These are phyloP conservation scores for Muscina levida DNA, from an alignment of 2,888 invertebrate genomes.

Conservation along the genomic window DNA sequence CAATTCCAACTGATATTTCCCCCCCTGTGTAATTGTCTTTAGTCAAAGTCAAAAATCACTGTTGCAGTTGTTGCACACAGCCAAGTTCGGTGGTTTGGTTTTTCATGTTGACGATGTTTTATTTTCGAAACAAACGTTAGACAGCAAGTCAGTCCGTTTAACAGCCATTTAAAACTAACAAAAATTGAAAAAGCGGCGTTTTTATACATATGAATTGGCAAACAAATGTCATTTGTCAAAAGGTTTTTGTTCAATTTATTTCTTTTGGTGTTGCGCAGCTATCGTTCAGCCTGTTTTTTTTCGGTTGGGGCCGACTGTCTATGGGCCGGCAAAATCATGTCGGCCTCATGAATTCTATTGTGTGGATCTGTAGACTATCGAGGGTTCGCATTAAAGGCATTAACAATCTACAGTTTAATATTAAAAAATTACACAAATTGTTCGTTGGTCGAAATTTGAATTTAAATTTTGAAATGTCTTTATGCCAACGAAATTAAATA, in stretches of 20 bases:
- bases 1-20: too few species aligned
- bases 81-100: conserved; percentile 20
- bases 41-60: conserved; percentile 24
- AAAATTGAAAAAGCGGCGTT: conserved; percentile 49
- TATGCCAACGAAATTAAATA: background rate
- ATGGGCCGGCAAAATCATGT: background rate
- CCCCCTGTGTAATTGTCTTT: conserved; percentile 4
- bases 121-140: conserved; percentile 48
- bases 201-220: conserved; percentile 54
- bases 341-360: too few species aligned
- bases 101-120: conserved; percentile 13
- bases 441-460: conserved; percentile 12
- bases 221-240: conserved; percentile 63
- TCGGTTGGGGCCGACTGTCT: background rate
- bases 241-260: conserved; percentile 25
- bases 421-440: conserved; percentile 26
- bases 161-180: conserved; percentile 45
- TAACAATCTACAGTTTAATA: conserved; percentile 47
- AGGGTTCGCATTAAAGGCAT: conserved; percentile 49
- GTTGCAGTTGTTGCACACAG: conserved; percentile 33
- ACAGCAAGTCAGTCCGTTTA: conserved; percentile 51
- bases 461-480: conserved; percentile 36
- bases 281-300: conserved; percentile 21
- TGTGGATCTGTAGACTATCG: too few species aligned
- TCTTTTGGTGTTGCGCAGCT: background rate